Base-by-base conservation (phyloP, 1,140 invertebrate species). In the Brachionus rotundiformis region DNA sequence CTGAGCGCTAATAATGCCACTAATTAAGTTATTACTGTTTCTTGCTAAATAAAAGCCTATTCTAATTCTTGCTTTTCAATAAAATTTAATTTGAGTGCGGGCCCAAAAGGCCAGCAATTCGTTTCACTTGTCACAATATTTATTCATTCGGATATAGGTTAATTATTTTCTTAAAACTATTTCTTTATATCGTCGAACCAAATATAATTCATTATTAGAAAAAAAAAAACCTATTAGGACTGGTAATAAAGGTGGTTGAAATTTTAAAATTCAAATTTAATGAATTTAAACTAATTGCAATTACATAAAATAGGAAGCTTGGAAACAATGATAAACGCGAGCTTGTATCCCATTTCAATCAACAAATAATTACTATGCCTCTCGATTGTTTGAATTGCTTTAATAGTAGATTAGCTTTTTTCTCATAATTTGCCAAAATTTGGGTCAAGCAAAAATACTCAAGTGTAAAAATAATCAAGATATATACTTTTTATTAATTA, bases 111-210 rank as follows among this genome's bases (percentile, higher is more conserved):
- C 29, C 63, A 68, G 16, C 29, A 68, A 68, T 36, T 68, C 63
- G 63, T 68, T 68, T 68, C 63, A 68, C 63, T 68, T 68, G 63
- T 68, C 63, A 68, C 63, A 68, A 68, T 68, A 68, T 68, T 68
- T 68, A 68, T 68, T 68, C 63, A 33, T 68, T 68, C n/a, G 33
- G 63, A 68, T 36, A 19, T 68, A 68, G 63, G 63, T 68, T 68
- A 68, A 68, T 68, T 68, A 68, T 68, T 68, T 68, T 68, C 63
- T 68, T 68, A 68, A 68, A 68, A 68, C 63, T 68, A 68, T 68
- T 68, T 68, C 63, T 68, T 68, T 33, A 29, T 63, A 29, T 63
- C 29, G 25, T 13, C 29, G 25, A 29, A 29, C 23, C 61, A 29
- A 29, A 29, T 31, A n/a, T 63, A 63, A 63, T 63, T 29, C 61